Conservation (phyloP, 2,113 vertebrate genomes). For the Urocitellus parryii region DNA sequence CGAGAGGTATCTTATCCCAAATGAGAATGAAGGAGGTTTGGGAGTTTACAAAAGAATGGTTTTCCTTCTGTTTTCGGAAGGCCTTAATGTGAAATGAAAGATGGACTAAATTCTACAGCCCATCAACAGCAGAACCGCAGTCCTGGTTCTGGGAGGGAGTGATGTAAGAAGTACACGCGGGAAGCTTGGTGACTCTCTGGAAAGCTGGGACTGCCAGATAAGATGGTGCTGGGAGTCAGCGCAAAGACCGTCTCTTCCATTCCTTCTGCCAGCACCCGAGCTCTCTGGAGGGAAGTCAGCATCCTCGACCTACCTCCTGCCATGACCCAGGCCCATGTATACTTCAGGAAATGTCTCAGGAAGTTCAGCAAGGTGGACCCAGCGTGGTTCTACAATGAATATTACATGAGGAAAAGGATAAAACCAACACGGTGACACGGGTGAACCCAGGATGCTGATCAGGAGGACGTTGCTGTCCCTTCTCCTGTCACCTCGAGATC, state of each 20-base stretch:
- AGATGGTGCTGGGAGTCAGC: not conserved
- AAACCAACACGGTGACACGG: not conserved
- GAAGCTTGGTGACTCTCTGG: not conserved
- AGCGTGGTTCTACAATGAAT: not conserved
- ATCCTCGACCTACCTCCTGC: not conserved
- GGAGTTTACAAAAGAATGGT: not conserved
- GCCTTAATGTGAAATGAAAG: not conserved
- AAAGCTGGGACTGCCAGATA: not conserved
- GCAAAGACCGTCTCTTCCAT: not conserved
- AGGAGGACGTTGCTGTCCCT: not conserved
- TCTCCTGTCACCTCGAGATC: constrained; percentile 30
- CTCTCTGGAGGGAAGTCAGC: not conserved
- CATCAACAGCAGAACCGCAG: not conserved
- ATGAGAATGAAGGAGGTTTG: not conserved
- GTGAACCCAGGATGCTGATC: not conserved
- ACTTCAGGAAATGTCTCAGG: not conserved
- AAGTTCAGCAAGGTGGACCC: not conserved
- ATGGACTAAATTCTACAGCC: not conserved
- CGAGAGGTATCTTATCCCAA: not conserved
- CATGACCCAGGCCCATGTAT: not conserved
- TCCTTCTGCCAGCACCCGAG: not conserved
- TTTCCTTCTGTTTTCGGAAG: constrained; percentile 1
- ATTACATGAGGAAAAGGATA: not conserved
- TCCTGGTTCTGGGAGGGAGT: not conserved
- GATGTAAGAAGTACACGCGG: rapidly evolving